Evolutionary conservation across 2,888 invertebrate genomes (phyloP).

Genomic region (Agriotes lineatus): DNA sequence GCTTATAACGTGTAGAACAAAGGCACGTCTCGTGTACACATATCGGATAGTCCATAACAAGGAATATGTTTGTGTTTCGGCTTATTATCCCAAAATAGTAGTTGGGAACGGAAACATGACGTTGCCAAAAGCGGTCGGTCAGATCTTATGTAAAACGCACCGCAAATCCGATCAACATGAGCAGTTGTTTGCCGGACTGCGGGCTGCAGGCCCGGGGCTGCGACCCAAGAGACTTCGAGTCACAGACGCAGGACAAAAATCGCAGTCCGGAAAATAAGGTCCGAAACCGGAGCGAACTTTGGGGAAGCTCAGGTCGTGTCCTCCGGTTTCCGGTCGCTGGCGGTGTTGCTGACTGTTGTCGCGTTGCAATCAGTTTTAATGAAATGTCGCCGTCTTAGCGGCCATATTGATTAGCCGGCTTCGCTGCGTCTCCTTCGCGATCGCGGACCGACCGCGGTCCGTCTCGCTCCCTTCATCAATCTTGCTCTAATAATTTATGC

Average conservation of each 20-base stretch:
- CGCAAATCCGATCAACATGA: conserved; percentile 58
- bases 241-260: conserved; percentile 35
- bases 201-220: conserved; percentile 53
- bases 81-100: conserved; percentile 27
- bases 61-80: conserved; percentile 18
- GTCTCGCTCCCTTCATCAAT: conserved; percentile 53
- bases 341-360: conserved; percentile 32
- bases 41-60: conserved; percentile 16
- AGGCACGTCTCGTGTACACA: conserved; percentile 11
- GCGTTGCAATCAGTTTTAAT: conserved; percentile 43
- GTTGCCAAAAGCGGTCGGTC: conserved; percentile 36
- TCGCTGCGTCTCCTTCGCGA: conserved; percentile 36
- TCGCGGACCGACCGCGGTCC: conserved; percentile 24
- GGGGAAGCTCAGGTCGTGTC: not conserved
- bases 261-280: conserved; percentile 13
- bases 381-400: conserved; percentile 46
- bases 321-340: conserved; percentile 1
- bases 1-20: conserved; percentile 19
- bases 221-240: conserved; percentile 53
- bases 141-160: conserved; percentile 47
- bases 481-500: conserved; percentile 57
- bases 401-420: conserved; percentile 42
- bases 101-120: conserved; percentile 30
- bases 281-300: conserved; percentile 11
- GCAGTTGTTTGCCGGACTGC: conserved; percentile 62